These are phyloP conservation scores for Watsonalla cultraria DNA, from an alignment of 2,888 invertebrate species.

Conservation along the genomic window DNA sequence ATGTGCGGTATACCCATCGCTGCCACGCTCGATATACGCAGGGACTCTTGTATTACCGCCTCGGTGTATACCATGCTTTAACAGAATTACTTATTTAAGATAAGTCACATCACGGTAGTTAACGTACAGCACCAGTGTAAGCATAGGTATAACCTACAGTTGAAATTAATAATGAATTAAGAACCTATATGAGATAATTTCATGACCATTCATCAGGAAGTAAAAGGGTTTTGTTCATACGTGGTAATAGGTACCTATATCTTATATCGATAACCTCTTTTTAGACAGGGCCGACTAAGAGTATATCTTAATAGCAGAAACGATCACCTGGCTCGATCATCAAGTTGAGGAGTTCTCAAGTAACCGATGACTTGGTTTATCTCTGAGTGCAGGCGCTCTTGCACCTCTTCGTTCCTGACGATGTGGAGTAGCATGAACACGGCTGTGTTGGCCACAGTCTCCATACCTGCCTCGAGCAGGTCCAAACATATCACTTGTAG, in stretches of 20 bases:
- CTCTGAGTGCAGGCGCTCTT: constrained; percentile 77
- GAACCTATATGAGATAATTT: no score
- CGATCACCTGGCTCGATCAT: constrained; percentile 73
- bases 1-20: constrained; percentile 90
- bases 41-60: constrained; percentile 85
- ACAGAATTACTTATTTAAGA: constrained; percentile 2
- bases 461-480: constrained; percentile 83
- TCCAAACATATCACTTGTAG: constrained; percentile 80
- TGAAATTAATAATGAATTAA: no score
- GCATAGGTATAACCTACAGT: no score
- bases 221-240: no score
- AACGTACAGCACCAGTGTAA: neutral
- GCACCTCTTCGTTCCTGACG: constrained; percentile 76
- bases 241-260: no score
- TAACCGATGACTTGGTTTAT: constrained; percentile 79
- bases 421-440: constrained; percentile 80
- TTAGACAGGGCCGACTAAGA: no score
- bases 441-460: constrained; percentile 83
- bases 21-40: constrained; percentile 87
- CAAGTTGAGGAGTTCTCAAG: constrained; percentile 70
- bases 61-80: constrained; percentile 87
- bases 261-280: no score
- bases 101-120: neutral
- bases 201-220: no score
- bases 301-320: neutral